phyloP scores from a whole-genome alignment of 2,113 vertebrate genomes.

The Suncus etruscus region DNA sequence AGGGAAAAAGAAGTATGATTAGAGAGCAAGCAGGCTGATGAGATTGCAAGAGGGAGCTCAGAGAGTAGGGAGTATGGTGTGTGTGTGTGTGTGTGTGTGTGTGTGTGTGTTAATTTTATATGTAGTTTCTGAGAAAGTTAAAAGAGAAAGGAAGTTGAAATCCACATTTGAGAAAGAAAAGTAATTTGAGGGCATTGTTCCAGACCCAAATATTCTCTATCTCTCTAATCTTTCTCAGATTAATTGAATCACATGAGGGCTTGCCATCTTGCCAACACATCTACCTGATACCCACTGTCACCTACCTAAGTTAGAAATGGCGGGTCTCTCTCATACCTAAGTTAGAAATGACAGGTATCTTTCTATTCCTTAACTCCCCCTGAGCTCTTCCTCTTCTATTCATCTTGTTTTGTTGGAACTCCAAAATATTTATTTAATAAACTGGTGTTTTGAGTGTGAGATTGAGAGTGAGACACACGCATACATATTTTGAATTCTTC shows the following conservation, averaged over 20 bases:
- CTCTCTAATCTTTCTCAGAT: not conserved
- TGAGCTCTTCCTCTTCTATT: not conserved
- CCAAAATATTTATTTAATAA: constrained; percentile 12
- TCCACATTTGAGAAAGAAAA: not conserved
- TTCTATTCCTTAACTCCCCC: not conserved
- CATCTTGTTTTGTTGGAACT: not conserved
- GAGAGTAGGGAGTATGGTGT: no score
- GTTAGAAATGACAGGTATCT: not conserved
- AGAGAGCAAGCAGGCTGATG: no score
- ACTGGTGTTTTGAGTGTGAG: not conserved
- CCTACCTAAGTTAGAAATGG: not conserved
- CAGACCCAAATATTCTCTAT: not conserved
- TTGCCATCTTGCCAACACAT: not conserved
- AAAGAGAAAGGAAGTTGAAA: not conserved
- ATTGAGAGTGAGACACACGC: not conserved
- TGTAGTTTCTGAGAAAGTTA: no score
- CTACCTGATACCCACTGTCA: no score
- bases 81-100: no score
- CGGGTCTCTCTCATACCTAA: not conserved
- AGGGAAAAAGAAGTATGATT: no score
- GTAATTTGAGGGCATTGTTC: not conserved
- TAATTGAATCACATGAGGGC: not conserved
- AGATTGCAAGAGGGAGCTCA: no score
- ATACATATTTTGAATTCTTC: not conserved
- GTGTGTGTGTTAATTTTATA: no score